Base-by-base conservation (phyloP, 2,888 invertebrate genomes). In the Tubulanus polymorphus region DNA sequence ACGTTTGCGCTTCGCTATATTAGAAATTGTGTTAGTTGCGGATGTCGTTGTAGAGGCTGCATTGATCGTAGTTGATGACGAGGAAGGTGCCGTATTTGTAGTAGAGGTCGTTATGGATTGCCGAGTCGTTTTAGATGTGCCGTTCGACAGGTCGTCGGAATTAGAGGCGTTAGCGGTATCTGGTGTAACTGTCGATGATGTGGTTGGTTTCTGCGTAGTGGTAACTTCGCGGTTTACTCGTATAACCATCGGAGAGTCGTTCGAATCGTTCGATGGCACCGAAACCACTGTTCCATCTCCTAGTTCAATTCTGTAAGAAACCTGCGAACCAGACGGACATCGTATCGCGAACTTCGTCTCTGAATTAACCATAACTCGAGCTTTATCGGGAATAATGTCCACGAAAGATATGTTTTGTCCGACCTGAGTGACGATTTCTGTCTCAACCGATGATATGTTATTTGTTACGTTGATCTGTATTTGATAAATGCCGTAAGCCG, bases 401-500 rank as follows among this genome's bases (percentile, higher is more conserved):
- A 75, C 58, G 50, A 65, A 65, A 1, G 70, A 69, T n/a, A 74
- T 67, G 48, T 69, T 67, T 50, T 72, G 60, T 3, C 76, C 76
- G 15, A 74, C 69, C 52, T 75, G 73, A 8, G 73, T 65, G 23
- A 62, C 25, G 3, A 61, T 60, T 26, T 63, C 60, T 3, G 56
- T 54, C 2, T 58, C 50, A 3, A 68, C 58, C 3, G 65, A 63
- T 37, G 69, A 69, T 6, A 75, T 67, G 53, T 69, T 67, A 53
- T 76, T 77, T 45, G 52, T 61, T 1, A 73, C 74, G 3, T 59
- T 63, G 1, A 71, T 70, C 27, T 63, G 60, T 2, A 74, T 67
- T 15, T 55, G 59, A 59, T 75, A 77, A 18, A 68, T 69, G 5
- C 77, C 77, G 70, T 75, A 77, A 32, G 68, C 61, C 1, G 57